Percentiles rank a stretch among this genome's conserved stretches.
These are phyloP conservation scores for Clivina fossor DNA, from an alignment of 2,888 invertebrate species.

Conservation along the genomic window DNA sequence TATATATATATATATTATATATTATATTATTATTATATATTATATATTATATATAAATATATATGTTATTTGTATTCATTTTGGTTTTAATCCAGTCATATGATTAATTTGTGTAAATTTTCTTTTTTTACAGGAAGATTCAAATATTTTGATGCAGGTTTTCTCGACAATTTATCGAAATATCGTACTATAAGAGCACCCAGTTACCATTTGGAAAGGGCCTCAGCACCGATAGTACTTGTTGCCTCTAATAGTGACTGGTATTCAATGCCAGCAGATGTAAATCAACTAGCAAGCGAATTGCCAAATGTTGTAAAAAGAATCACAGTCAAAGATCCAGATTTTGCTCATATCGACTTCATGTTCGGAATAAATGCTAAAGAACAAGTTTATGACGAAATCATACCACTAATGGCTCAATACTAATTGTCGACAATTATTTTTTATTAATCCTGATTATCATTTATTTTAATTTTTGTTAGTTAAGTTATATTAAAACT, in stretches of 20 bases:
- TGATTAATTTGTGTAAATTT: too few relatives aligned
- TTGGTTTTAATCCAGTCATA: too few relatives aligned
- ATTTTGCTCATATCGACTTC: slow-evolving; percentile 11
- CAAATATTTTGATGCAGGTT: background rate
- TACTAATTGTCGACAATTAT: too few relatives aligned
- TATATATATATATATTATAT: too few relatives aligned
- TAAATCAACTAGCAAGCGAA: background rate
- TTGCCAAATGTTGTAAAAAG: background rate
- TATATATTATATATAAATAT: too few relatives aligned
- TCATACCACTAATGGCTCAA: slow-evolving; percentile 3
- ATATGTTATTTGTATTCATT: background rate
- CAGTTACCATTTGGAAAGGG: background rate
- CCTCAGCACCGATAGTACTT: background rate
- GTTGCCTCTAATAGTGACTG: background rate
- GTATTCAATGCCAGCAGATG: background rate
- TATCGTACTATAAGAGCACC: slow-evolving; percentile 1
- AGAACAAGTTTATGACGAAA: slow-evolving; percentile 1
- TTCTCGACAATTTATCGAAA: slow-evolving; percentile 1
- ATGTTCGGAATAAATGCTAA: slow-evolving; percentile 1
- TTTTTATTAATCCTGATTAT: too few relatives aligned
- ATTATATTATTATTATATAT: too few relatives aligned
- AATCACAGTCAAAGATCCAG: slow-evolving; percentile 3
- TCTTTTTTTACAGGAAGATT: background rate
- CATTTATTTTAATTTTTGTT: too few relatives aligned
- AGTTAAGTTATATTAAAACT: too few relatives aligned